Percentiles rank a stretch among this genome's conserved stretches.
phyloP scores from a whole-genome alignment of 2,113 vertebrate species.

The Antechinus stuartii region DNA sequence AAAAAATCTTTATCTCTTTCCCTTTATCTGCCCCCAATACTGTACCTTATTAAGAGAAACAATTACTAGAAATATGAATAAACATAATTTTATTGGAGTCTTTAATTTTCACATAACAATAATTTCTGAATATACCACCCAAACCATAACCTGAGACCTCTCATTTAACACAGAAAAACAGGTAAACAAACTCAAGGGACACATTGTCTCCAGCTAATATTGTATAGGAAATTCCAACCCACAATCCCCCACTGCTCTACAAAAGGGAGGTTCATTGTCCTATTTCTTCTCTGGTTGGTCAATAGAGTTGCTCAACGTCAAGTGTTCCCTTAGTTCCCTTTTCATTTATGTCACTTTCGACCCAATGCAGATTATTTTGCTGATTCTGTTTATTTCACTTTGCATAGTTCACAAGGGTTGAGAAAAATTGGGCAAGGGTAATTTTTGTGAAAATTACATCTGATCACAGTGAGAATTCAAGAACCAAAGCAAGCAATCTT shows the following conservation, averaged over 20 bases:
- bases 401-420: not conserved
- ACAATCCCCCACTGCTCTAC: not conserved
- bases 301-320: not conserved
- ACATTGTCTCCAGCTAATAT: not conserved
- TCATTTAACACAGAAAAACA: not conserved
- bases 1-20: conserved; percentile 15
- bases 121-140: not conserved
- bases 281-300: not conserved
- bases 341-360: not conserved
- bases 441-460: not conserved
- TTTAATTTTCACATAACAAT: not conserved
- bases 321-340: not conserved
- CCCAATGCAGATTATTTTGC: not conserved
- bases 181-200: not conserved
- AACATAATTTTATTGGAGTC: not conserved
- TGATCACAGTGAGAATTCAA: not conserved
- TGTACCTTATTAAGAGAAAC: conserved; percentile 47
- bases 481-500: conserved; percentile 12
- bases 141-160: not conserved
- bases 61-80: not conserved
- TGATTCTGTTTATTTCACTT: not conserved
- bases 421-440: not conserved
- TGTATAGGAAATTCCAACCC: not conserved
- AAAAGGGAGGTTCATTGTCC: not conserved
- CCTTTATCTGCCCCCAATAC: not conserved